These are phyloP conservation scores for Agrochola macilenta DNA, from an alignment of 2,888 invertebrate genomes.

Conservation along the genomic window DNA sequence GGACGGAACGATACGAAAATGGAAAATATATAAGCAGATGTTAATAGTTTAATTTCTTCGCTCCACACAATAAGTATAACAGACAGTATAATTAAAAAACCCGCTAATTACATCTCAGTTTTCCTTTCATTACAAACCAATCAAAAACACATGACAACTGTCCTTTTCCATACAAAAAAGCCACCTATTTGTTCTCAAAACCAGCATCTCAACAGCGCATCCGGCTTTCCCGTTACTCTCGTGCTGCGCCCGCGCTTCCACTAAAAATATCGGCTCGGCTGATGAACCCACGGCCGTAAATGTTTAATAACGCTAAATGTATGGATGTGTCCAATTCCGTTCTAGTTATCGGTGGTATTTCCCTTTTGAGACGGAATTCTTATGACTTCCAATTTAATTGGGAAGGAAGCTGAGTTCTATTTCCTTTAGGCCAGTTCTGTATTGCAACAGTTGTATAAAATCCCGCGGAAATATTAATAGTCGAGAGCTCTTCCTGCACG, in stretches of 20 bases:
- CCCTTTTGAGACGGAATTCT: conserved; percentile 33
- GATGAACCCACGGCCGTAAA: conserved; percentile 71
- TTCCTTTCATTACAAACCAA: conserved; percentile 15
- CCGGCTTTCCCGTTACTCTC: conserved; percentile 79
- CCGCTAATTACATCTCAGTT: background rate
- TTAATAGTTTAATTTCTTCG: background rate
- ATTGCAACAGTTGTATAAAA: background rate
- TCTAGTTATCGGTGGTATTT: conserved; percentile 47
- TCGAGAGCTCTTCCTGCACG: background rate
- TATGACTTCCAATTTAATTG: conserved; percentile 12
- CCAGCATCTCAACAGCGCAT: conserved; percentile 56
- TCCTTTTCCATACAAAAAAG: conserved; percentile 8
- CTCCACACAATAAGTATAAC: no score
- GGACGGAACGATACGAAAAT: background rate
- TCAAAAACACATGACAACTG: background rate
- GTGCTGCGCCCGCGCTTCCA: conserved; percentile 61
- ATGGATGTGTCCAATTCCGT: conserved; percentile 47
- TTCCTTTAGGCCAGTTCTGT: background rate
- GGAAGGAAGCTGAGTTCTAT: conserved; percentile 16
- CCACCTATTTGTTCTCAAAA: conserved; percentile 45
- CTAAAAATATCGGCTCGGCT: conserved; percentile 79
- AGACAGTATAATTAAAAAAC: background rate
- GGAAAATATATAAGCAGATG: background rate
- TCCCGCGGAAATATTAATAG: background rate
- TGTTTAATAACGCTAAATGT: conserved; percentile 50